Evolutionary conservation across 1,140 invertebrate species (phyloP).

Genomic region (Cotesia typhae): DNA sequence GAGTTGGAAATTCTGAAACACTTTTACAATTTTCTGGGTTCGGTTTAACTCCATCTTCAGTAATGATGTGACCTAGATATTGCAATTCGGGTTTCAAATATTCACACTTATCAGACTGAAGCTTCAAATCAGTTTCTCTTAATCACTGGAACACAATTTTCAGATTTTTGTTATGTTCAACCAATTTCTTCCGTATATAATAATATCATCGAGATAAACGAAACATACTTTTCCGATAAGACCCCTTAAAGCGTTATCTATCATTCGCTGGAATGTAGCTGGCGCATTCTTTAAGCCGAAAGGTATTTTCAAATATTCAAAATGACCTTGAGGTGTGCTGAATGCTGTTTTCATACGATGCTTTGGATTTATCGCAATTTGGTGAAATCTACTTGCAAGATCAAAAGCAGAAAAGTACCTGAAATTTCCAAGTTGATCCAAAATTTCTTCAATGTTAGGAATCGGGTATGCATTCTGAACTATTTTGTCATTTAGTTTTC

Average conservation of each 20-base stretch:
- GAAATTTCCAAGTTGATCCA: background rate
- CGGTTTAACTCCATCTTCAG: constrained; percentile 20
- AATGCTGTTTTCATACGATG: background rate
- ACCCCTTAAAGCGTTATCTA: constrained; percentile 9
- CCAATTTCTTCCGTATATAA: background rate
- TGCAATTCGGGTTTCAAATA: constrained; percentile 15
- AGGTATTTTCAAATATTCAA: constrained; percentile 13
- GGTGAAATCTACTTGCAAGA: constrained; percentile 1
- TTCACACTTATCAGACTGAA: too few species aligned
- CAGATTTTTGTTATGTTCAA: background rate
- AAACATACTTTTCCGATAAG: constrained; percentile 12
- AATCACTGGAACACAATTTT: background rate
- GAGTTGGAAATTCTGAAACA: too few species aligned
- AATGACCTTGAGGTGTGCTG: constrained; percentile 13
- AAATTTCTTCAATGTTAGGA: background rate
- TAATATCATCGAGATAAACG: constrained; percentile 10
- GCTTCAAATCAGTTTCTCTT: background rate
- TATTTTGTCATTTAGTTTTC: background rate
- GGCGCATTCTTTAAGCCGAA: constrained; percentile 1
- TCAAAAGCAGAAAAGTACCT: constrained; percentile 4
- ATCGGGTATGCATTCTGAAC: background rate
- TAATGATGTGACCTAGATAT: constrained; percentile 13
- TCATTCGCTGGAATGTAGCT: constrained; percentile 13
- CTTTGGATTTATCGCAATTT: background rate
- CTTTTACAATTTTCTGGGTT: constrained; percentile 21